phyloP scores from a whole-genome alignment of 2,797 vertebrate species.

The Dromococcyx pavoninus region DNA sequence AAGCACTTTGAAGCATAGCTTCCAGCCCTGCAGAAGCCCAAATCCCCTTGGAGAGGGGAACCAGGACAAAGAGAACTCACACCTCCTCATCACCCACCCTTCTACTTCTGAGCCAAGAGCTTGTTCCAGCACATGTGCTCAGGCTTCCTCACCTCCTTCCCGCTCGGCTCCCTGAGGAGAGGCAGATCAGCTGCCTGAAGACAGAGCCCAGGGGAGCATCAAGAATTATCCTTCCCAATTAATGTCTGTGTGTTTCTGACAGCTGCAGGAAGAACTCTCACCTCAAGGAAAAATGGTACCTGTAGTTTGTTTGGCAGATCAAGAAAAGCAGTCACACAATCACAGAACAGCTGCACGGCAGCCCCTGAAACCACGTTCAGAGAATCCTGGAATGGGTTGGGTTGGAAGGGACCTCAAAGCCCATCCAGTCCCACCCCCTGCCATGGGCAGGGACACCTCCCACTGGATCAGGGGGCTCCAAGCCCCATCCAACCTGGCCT shows the following conservation, averaged over 20 bases:
- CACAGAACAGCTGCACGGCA: too few relatives aligned
- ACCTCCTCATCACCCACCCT: not conserved
- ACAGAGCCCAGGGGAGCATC: not conserved
- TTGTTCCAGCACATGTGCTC: not conserved
- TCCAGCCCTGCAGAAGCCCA: not conserved
- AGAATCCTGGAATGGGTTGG: too few relatives aligned
- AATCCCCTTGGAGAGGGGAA: not conserved
- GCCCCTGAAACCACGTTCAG: too few relatives aligned
- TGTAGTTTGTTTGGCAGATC: not conserved
- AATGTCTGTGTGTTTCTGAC: accelerated
- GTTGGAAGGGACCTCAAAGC: too few relatives aligned
- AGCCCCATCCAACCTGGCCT: too few relatives aligned
- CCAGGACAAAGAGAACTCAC: not conserved
- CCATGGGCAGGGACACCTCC: too few relatives aligned
- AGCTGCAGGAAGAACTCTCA: not conserved
- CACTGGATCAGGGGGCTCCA: too few relatives aligned
- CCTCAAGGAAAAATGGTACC: not conserved
- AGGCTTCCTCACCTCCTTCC: not conserved
- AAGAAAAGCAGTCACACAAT: too few relatives aligned
- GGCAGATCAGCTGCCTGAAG: not conserved
- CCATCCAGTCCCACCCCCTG: too few relatives aligned
- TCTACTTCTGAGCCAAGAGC: not conserved
- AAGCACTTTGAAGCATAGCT: not conserved
- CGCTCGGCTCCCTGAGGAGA: not conserved
- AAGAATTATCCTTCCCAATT: not conserved